These are phyloP conservation scores for Tipula vernalis DNA, from an alignment of 2,888 invertebrate species.

Conservation along the genomic window DNA sequence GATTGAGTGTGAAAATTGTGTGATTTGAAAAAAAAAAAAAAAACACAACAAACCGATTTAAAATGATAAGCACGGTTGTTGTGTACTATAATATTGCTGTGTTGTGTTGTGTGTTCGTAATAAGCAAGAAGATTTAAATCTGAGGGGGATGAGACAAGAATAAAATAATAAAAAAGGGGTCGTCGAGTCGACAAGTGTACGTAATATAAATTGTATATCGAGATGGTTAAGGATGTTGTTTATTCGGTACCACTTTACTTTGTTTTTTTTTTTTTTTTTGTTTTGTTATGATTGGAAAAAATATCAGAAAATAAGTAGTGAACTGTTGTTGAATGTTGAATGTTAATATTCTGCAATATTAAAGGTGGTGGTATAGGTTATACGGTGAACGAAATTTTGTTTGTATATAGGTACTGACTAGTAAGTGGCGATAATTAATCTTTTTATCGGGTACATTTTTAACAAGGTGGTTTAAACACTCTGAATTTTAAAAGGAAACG, in stretches of 20 bases:
- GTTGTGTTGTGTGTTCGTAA: background rate
- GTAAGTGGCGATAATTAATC: no score
- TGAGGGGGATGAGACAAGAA: background rate
- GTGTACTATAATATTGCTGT: background rate
- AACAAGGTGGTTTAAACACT: no score
- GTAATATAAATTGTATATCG: background rate
- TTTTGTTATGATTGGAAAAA: background rate
- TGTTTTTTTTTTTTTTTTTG: background rate
- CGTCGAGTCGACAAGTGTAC: background rate
- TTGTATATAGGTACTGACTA: no score
- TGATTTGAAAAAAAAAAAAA: background rate
- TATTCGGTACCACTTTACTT: background rate
- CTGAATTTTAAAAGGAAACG: no score
- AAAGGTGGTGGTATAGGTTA: background rate
- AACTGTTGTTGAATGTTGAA: background rate
- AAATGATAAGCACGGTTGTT: constrained; percentile 4
- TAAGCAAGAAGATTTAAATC: background rate
- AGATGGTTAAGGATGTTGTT: background rate
- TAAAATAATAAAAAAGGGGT: background rate
- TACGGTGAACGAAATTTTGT: background rate
- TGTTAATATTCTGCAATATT: background rate
- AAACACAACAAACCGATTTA: background rate
- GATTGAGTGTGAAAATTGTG: constrained; percentile 4
- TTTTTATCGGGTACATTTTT: no score
- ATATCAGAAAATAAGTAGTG: background rate